Base-by-base conservation (phyloP, 2,797 vertebrate species). In the Triplophysa yarkandensis region DNA sequence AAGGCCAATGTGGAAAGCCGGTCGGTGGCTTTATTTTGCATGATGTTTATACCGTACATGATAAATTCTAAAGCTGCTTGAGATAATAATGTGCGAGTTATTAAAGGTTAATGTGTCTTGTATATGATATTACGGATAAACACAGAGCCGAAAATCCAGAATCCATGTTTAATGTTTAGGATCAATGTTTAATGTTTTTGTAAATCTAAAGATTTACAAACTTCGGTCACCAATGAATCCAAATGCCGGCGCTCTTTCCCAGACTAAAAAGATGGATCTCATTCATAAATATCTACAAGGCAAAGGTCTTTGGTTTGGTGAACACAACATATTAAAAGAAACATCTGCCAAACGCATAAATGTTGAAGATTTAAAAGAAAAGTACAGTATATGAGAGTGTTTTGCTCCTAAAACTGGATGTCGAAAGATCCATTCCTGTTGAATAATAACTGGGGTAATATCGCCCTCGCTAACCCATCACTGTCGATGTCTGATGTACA, bases 101-200 rank as follows among this genome's bases (percentile, higher is more conserved):
- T n/a, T 76, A 61, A 52, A 68, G 79, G 77, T 80, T 77, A 81
- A 78, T 74, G 70, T 77, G 74, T 62, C 65, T 57, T 6, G 46
- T 57, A 65, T 43, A 66, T 79, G 62, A 39, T 39, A 39, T 39
- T 11, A 36, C 9, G 34, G 34, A 52, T 68, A 74, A 61, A 76
- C 46, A 17, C 57, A 27, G 36, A 71, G 69, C 52, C n/a, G 16
- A 6, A 57, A 16, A 17, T 14, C 6, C 1, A 30, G 27, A n/a
- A 5, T 13, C 52, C 13, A 21, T 55, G 36, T 21, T 52, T 23
- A 52, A 23, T 11, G 21, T 13, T 11, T 27, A 67, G 11, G 41
- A 60, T 74, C 63, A 60, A 74, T 46, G 64, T n/a, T n/a, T n/a
- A n/a, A n/a, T n/a, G n/a, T n/a, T n/a, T n/a, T n/a, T n/a, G n/a